Evolutionary conservation across 1,140 invertebrate genomes (phyloP).

Genomic region (Drosophila pruinosa): DNA sequence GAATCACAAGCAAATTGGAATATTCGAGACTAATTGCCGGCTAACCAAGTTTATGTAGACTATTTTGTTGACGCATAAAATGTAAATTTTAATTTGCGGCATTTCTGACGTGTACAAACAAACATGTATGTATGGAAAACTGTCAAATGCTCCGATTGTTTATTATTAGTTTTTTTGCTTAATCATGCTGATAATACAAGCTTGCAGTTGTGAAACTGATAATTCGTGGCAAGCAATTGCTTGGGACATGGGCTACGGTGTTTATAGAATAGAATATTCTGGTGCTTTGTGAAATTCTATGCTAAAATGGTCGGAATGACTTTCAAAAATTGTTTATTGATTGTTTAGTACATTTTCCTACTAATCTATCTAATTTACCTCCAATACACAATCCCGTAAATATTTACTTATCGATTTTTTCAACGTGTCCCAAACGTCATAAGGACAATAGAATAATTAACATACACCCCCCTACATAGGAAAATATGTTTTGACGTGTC

Average conservation of each 20-base stretch:
- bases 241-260: neutral
- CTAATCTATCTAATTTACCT: neutral
- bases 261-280: slow-evolving; percentile 9
- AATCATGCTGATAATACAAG: slow-evolving; percentile 27
- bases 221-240: neutral
- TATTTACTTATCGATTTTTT: neutral
- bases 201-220: slow-evolving; percentile 23
- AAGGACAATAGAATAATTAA: neutral
- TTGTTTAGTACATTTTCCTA: neutral
- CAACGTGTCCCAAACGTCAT: neutral
- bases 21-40: neutral
- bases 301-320: neutral
- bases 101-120: slow-evolving; percentile 18
- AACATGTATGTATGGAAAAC: neutral
- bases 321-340: neutral
- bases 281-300: slow-evolving; percentile 3
- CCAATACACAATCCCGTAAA: neutral
- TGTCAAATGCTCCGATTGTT: slow-evolving; percentile 1
- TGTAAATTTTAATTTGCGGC: neutral
- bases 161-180: slow-evolving; percentile 17
- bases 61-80: slow-evolving; percentile 10
- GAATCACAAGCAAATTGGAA: slow-evolving; percentile 3
- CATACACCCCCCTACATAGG: neutral
- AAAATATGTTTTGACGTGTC: neutral
- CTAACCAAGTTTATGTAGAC: neutral